These are phyloP conservation scores for Ashinkailepas kermadecensis DNA, from an alignment of 2,888 invertebrate genomes.

Conservation along the genomic window DNA sequence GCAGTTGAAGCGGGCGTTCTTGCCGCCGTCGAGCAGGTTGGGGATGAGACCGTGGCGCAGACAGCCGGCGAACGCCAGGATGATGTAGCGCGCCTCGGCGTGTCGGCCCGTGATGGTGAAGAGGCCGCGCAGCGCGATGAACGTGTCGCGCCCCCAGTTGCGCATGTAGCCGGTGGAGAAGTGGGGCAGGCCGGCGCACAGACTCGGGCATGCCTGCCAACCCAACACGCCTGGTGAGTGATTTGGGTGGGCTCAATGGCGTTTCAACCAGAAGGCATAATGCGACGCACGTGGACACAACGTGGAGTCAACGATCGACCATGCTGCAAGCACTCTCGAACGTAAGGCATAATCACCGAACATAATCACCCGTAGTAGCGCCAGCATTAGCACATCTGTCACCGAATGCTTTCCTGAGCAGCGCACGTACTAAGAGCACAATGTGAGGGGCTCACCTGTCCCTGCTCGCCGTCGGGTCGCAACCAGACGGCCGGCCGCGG, in stretches of 20 bases:
- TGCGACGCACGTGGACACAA: constrained; percentile 36
- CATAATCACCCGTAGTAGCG: no score
- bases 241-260: no score
- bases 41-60: constrained; percentile 94
- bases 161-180: constrained; percentile 93
- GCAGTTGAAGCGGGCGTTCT: constrained; percentile 81
- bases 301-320: no score
- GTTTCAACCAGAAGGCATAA: constrained; percentile 13
- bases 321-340: no score
- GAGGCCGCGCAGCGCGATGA: constrained; percentile 84
- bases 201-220: constrained; percentile 5
- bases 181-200: constrained; percentile 69
- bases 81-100: constrained; percentile 77
- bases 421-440: no score
- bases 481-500: constrained; percentile 53
- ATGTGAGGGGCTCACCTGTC: constrained; percentile 53
- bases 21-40: constrained; percentile 86
- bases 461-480: constrained; percentile 43
- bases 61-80: constrained; percentile 84
- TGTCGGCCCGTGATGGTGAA: constrained; percentile 77
- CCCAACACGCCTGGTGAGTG: no score
- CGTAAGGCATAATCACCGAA: no score
- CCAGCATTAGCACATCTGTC: no score
- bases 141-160: constrained; percentile 98
- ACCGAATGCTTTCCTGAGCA: no score